phyloP scores from a whole-genome alignment of 2,888 invertebrate species.

The Formica aserva region DNA sequence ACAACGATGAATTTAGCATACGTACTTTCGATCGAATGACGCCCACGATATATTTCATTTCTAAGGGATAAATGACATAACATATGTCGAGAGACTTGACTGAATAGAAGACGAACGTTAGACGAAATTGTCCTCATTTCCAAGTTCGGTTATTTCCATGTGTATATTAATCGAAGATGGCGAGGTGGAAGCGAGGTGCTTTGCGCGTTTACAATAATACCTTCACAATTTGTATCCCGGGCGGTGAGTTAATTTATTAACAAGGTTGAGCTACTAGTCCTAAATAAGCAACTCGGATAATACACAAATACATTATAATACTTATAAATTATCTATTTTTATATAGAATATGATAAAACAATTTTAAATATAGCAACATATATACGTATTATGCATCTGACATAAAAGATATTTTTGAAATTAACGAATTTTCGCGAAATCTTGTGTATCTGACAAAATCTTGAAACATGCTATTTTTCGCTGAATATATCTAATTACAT shows the following conservation, averaged over 20 bases:
- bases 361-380: background rate
- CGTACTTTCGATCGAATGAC: conserved; percentile 33
- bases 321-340: background rate
- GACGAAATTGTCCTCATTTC: conserved; percentile 36
- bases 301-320: background rate
- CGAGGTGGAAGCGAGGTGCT: background rate
- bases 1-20: conserved; percentile 41
- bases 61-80: conserved; percentile 50
- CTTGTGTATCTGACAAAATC: background rate
- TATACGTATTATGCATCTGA: background rate
- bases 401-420: background rate
- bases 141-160: conserved; percentile 53
- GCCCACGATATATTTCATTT: conserved; percentile 42
- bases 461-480: background rate
- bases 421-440: background rate
- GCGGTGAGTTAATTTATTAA: conserved; percentile 25
- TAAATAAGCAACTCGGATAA: conserved; percentile 16
- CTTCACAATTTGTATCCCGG: conserved; percentile 41
- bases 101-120: conserved; percentile 53
- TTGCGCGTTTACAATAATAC: conserved; percentile 40
- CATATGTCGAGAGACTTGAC: conserved; percentile 44
- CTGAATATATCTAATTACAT: background rate
- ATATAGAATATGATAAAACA: background rate
- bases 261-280: background rate
- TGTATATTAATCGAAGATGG: conserved; percentile 39